phyloP scores from a whole-genome alignment of 2,113 vertebrate species.

The Vicugna pacos region DNA sequence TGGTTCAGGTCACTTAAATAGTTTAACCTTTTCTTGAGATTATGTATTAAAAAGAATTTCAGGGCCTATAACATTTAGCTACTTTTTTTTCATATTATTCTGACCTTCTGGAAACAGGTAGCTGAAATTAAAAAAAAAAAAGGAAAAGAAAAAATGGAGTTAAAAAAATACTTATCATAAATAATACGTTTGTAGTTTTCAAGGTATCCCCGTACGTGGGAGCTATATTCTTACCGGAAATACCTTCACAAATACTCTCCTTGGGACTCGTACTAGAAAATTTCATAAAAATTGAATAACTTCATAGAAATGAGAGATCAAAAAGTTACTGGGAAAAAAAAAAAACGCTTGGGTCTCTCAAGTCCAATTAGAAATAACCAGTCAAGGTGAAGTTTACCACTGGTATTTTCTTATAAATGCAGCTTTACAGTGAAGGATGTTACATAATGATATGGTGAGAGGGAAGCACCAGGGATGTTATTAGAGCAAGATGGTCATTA shows the following conservation, averaged over 20 bases:
- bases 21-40: not conserved
- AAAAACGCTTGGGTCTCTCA: not conserved
- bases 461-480: not conserved
- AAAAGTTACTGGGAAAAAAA: not conserved
- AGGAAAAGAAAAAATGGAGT: not conserved
- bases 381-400: not conserved
- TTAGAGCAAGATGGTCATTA: not conserved
- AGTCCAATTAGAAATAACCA: not conserved
- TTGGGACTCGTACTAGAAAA: not conserved
- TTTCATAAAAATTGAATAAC: constrained; percentile 49
- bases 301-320: constrained; percentile 30
- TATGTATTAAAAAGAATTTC: constrained; percentile 44
- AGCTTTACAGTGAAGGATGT: not conserved
- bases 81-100: constrained; percentile 4
- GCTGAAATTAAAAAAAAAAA: not conserved
- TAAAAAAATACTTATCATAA: not conserved
- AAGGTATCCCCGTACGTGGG: not conserved
- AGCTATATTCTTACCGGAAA: constrained; percentile 3
- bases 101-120: constrained; percentile 43
- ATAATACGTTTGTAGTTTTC: constrained; percentile 37
- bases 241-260: constrained; percentile 32
- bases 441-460: not conserved
- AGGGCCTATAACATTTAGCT: constrained; percentile 11
- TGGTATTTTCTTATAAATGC: not conserved
- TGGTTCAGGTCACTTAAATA: not conserved